A percentile compares a stretch with the other conserved stretches of the same genome.
Conservation (phyloP, 2,888 invertebrate species). For the Megalurothrips usitatus region DNA sequence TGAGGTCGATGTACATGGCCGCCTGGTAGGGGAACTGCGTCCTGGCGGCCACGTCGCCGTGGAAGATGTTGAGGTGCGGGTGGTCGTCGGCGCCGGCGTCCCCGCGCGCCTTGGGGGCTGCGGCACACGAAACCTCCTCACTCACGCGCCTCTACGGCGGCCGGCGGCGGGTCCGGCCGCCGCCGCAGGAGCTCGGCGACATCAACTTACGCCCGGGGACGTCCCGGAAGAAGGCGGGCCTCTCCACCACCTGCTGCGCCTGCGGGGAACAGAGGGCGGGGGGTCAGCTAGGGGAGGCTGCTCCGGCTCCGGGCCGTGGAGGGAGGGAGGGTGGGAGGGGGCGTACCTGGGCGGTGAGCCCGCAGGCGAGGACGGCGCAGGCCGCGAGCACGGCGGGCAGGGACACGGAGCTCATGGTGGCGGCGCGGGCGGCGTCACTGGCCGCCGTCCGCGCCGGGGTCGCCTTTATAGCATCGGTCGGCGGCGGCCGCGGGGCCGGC, state of each 20-base stretch:
- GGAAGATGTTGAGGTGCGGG: background rate
- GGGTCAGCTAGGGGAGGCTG: background rate
- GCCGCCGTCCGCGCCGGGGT: constrained; percentile 12
- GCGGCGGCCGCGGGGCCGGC: constrained; percentile 9
- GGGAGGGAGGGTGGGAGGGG: background rate
- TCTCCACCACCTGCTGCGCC: background rate
- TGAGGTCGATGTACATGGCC: constrained; percentile 11
- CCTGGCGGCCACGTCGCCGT: background rate
- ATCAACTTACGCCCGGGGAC: background rate
- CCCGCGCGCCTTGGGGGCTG: background rate
- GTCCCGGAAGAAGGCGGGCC: background rate
- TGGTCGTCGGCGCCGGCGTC: background rate
- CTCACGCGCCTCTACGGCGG: no score
- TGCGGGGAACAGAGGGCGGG: background rate
- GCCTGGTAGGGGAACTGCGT: constrained; percentile 11
- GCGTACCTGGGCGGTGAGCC: background rate
- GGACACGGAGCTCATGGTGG: background rate
- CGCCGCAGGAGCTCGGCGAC: no score
- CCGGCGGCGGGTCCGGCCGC: no score
- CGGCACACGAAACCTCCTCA: background rate
- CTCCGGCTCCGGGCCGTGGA: no score
- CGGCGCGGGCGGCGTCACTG: background rate
- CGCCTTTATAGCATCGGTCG: constrained; percentile 14
- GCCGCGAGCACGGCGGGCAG: constrained; percentile 11
- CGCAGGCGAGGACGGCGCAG: constrained; percentile 14